phyloP scores from a whole-genome alignment of 2,888 invertebrate genomes.

The Hemithea aestivaria region DNA sequence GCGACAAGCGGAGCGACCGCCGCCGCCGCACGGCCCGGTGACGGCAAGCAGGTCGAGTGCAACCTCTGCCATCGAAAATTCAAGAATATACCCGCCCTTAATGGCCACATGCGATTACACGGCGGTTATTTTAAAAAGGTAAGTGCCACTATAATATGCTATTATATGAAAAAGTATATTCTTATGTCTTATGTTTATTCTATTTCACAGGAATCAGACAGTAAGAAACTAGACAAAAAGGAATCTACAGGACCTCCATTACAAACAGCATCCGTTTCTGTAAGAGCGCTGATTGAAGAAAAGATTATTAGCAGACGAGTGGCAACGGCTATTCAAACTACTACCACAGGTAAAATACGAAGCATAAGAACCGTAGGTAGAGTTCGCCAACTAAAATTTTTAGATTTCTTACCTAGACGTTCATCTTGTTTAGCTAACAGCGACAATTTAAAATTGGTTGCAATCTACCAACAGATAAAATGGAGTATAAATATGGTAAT shows the following conservation, averaged over 20 bases:
- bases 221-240: slow-evolving; percentile 91
- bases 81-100: slow-evolving; percentile 98
- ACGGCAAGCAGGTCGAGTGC: slow-evolving; percentile 94
- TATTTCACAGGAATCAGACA: slow-evolving; percentile 85
- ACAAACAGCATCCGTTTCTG: slow-evolving; percentile 95
- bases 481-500: too few relatives aligned
- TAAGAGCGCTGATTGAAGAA: slow-evolving; percentile 93
- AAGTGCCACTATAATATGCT: slow-evolving; percentile 13
- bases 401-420: too few relatives aligned
- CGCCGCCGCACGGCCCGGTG: slow-evolving; percentile 66
- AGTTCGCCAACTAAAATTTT: too few relatives aligned
- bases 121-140: slow-evolving; percentile 98
- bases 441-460: too few relatives aligned
- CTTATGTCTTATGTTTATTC: neutral
- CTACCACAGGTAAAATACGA: slow-evolving; percentile 10
- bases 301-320: slow-evolving; percentile 94
- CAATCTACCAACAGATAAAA: too few relatives aligned
- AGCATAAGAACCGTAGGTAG: too few relatives aligned
- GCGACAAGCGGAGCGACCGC: slow-evolving; percentile 38
- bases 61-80: slow-evolving; percentile 97
- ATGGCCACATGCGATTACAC: slow-evolving; percentile 98
- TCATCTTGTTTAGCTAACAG: too few relatives aligned
- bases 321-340: slow-evolving; percentile 49
- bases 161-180: neutral
- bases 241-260: slow-evolving; percentile 90